Conservation (phyloP, 2,113 vertebrate species). For the Ancistrus triradiatus region DNA sequence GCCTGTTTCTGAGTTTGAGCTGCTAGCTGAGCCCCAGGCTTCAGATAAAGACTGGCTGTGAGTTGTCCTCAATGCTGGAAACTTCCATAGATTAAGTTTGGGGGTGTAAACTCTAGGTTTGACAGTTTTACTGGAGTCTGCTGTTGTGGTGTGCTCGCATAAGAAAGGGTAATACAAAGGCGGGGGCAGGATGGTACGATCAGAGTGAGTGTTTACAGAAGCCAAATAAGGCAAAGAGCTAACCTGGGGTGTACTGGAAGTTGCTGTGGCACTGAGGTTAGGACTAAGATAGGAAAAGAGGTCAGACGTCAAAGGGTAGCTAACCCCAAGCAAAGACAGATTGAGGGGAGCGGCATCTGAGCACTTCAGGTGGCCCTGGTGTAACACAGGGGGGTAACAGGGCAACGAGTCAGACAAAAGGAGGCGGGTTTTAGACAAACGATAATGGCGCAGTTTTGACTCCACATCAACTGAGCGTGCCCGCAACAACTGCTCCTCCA, state of each 20-base stretch:
- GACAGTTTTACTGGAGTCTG: conserved; percentile 56
- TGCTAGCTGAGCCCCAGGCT: conserved; percentile 65
- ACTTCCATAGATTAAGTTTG: conserved; percentile 76
- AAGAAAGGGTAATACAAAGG: conserved; percentile 90
- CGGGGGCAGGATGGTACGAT: conserved; percentile 72
- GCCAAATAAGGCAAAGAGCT: conserved; percentile 84
- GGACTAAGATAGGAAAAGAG: conserved; percentile 90
- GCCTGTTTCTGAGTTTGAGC: conserved; percentile 52
- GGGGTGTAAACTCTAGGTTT: conserved; percentile 63
- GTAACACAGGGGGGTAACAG: conserved; percentile 80
- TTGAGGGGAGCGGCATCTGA: conserved; percentile 82
- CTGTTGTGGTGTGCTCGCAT: conserved; percentile 75
- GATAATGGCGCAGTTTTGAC: conserved; percentile 75
- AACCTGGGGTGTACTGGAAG: conserved; percentile 66
- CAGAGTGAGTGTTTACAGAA: conserved; percentile 68
- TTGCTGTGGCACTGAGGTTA: conserved; percentile 56
- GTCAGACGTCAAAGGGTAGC: conserved; percentile 79
- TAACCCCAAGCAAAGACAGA: conserved; percentile 85
- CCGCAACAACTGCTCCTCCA: conserved; percentile 69
- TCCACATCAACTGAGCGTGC: conserved; percentile 70
- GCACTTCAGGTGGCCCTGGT: conserved; percentile 68
- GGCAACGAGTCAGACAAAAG: conserved; percentile 79
- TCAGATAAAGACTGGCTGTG: conserved; percentile 53
- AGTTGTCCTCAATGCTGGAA: conserved; percentile 68
- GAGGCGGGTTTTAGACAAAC: conserved; percentile 72